These are phyloP conservation scores for Kryptopterus vitreolus DNA, from an alignment of 2,797 vertebrate species.

Conservation along the genomic window DNA sequence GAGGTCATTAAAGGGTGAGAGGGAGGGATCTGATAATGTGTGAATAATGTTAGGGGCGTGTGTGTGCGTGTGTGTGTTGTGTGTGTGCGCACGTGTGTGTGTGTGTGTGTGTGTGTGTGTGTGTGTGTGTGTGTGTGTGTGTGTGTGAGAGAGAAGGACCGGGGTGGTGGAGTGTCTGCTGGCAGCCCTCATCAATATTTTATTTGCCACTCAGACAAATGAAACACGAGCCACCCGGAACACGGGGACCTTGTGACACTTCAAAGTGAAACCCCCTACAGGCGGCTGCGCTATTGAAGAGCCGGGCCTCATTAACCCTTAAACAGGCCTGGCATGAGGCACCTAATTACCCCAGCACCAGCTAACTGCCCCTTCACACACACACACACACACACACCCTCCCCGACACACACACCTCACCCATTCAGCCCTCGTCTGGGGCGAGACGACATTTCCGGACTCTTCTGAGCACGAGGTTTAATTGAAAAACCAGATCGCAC, in stretches of 20 bases:
- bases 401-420: background rate
- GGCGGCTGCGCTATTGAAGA: slow-evolving; percentile 98
- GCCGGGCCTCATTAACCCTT: slow-evolving; percentile 99
- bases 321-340: slow-evolving; percentile 96
- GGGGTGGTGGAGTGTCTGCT: slow-evolving; percentile 71
- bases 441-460: slow-evolving; percentile 68
- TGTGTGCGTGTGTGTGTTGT: slow-evolving; percentile 30
- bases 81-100: slow-evolving; percentile 17
- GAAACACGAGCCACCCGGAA: slow-evolving; percentile 99
- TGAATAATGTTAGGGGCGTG: slow-evolving; percentile 88
- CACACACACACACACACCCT: background rate
- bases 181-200: slow-evolving; percentile 99
- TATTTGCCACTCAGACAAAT: slow-evolving; percentile 99
- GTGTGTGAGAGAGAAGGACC: slow-evolving; percentile 17
- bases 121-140: slow-evolving; percentile 1
- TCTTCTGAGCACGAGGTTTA: slow-evolving; percentile 82
- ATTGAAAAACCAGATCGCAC: slow-evolving; percentile 92
- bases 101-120: slow-evolving; percentile 14
- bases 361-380: slow-evolving; percentile 34
- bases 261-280: slow-evolving; percentile 98
- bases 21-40: slow-evolving; percentile 84
- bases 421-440: slow-evolving; percentile 27
- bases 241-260: slow-evolving; percentile 99
- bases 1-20: slow-evolving; percentile 92
- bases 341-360: slow-evolving; percentile 88